Conservation (phyloP, 2,797 vertebrate species). For the Acrocephalus scirpaceus region DNA sequence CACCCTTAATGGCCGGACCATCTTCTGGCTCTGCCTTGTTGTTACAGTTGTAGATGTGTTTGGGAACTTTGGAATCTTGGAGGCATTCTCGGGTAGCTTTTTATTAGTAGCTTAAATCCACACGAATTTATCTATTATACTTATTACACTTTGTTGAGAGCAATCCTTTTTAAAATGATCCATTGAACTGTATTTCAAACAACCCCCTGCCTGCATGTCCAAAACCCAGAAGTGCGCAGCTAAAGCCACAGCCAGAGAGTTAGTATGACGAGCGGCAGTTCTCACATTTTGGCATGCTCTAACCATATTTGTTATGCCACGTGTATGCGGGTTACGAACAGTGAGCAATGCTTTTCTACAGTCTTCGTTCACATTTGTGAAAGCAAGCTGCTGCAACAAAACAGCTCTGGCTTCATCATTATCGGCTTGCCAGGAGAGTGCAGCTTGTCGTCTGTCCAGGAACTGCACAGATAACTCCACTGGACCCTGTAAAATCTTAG, state of each 20-base stretch:
- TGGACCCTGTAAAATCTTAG: background rate
- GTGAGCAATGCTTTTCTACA: background rate
- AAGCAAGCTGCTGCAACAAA: background rate
- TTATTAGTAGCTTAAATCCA: no score
- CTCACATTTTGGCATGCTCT: background rate
- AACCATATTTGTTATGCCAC: background rate
- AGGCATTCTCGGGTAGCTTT: no score
- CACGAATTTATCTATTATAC: no score
- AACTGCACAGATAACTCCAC: background rate
- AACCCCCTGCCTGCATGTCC: fast-evolving
- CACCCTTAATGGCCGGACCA: no score
- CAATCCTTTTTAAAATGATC: background rate
- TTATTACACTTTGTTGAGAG: no score
- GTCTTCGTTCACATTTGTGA: background rate
- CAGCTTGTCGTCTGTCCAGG: background rate
- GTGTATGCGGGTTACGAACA: background rate
- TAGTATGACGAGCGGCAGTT: no score
- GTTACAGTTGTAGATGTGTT: no score
- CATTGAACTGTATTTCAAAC: background rate
- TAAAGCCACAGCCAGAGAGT: background rate
- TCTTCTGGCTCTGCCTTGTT: no score
- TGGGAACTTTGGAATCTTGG: no score
- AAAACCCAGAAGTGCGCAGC: background rate
- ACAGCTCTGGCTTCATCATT: background rate
- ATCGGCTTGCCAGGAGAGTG: background rate